Evolutionary conservation across 2,888 invertebrate species (phyloP), one percentile per base, ranked within the genome.

Genomic region (Meloe dianella): DNA sequence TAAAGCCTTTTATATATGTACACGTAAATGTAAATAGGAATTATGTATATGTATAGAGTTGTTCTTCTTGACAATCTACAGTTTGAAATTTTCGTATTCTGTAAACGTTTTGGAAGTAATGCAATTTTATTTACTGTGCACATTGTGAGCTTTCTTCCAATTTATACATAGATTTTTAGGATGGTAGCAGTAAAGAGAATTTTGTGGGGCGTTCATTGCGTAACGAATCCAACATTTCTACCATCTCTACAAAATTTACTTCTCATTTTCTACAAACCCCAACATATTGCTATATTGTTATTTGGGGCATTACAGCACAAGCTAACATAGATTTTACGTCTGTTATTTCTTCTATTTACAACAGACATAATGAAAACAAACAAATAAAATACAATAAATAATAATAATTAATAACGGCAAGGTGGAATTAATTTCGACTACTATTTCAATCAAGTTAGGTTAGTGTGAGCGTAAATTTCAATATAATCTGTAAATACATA

Each of bases 111-210:
- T 72, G 65, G 61, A 69, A 69, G 73, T 74, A 74, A 75, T 74
- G 74, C 73, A 73, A 75, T 77, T 77, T 77, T 75, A 74, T 75
- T 75, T 71, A 72, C 74, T 61, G 69, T 65, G 35, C 65, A 51
- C 22, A 3, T 24, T 51, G 22, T 51, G 51, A 4, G 12, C 22
- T 22, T 51, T 22, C 22, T 51, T 51, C 22, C 22, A 51, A 51
- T 20, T 51, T 51, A 51, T 51, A 22, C 14, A 41, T 41, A 41
- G 17, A 17, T 10, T 41, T 17, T 17, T 41, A 41, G n/a, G 17
- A 41, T 41, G 6, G 41, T 41, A 41, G 35, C 14, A 14, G 17
- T 41, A 41, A 41, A n/a, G 41, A 17, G 17, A 41, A 60, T 59
- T 30, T 32, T 27, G 32, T 32, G 57, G 57, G 8, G 29, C 57